Conservation (phyloP, 2,888 invertebrate genomes). For the Lepidonotus clava region DNA sequence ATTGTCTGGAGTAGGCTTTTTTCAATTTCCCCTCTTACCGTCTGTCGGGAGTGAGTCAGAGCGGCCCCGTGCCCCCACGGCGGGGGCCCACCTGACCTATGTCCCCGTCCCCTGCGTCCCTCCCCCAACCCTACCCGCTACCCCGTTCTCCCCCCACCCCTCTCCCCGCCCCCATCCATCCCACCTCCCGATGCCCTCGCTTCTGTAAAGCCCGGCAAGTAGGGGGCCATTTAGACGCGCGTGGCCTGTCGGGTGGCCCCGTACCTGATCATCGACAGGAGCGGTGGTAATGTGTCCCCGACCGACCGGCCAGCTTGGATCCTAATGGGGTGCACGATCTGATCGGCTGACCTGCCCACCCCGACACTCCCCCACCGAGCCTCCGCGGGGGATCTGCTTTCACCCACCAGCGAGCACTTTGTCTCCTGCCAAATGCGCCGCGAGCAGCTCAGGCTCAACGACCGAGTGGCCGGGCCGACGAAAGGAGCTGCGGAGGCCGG, state of each 20-base stretch:
- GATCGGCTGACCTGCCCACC: slow-evolving; percentile 45
- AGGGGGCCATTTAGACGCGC: neutral
- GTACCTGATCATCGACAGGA: neutral
- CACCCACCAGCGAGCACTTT: slow-evolving; percentile 38
- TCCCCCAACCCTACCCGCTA: no score
- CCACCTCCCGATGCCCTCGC: neutral
- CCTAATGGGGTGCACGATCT: slow-evolving; percentile 50
- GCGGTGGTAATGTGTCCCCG: neutral
- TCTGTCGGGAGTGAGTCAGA: slow-evolving; percentile 26
- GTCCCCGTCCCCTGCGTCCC: neutral
- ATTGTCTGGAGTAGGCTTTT: slow-evolving; percentile 9
- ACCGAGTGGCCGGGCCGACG: no score
- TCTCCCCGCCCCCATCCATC: neutral
- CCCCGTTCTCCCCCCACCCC: no score
- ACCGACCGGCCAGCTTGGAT: neutral
- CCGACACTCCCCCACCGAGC: neutral
- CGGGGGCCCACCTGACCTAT: slow-evolving; percentile 15
- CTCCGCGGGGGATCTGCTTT: slow-evolving; percentile 36
- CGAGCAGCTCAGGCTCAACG: slow-evolving; percentile 33
- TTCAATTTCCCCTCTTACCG: slow-evolving; percentile 1
- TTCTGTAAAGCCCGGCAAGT: neutral
- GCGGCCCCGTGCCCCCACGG: neutral
- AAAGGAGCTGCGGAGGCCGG: no score
- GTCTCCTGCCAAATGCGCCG: neutral
- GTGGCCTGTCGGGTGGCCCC: neutral